phyloP scores from a whole-genome alignment of 2,888 invertebrate species.

The Orchesella flavescens region DNA sequence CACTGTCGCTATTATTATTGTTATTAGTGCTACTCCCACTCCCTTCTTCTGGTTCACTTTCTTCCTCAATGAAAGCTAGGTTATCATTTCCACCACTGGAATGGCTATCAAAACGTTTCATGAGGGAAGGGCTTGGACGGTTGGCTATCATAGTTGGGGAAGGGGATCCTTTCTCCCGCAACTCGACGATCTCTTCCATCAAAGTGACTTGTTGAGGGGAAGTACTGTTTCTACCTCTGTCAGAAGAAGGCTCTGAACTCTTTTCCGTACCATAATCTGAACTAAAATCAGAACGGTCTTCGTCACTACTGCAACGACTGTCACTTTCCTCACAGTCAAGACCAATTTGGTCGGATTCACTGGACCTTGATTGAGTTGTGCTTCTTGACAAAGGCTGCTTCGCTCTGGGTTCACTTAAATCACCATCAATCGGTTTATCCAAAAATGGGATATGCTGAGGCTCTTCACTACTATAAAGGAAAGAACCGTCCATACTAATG shows the following conservation, averaged over 20 bases:
- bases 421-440: neutral
- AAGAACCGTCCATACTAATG: neutral
- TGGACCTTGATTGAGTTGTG: constrained; percentile 30
- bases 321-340: constrained; percentile 39
- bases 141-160: neutral
- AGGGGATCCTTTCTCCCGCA: constrained; percentile 4
- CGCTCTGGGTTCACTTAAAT: neutral
- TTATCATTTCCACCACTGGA: constrained; percentile 44
- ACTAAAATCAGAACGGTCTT: constrained; percentile 35
- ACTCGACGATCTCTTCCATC: constrained; percentile 1
- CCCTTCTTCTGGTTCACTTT: constrained; percentile 42
- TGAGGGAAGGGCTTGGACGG: neutral
- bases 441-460: too few species aligned
- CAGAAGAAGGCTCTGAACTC: neutral
- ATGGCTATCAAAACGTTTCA: constrained; percentile 33
- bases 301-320: constrained; percentile 30
- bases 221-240: neutral
- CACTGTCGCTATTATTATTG: neutral
- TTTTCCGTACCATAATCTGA: constrained; percentile 45
- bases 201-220: constrained; percentile 2
- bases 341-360: constrained; percentile 47
- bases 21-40: neutral
- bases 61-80: constrained; percentile 60
- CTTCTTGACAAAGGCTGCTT: constrained; percentile 34
- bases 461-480: neutral